Base-by-base conservation (phyloP, 2,888 invertebrate species). In the Sericinus montela region DNA sequence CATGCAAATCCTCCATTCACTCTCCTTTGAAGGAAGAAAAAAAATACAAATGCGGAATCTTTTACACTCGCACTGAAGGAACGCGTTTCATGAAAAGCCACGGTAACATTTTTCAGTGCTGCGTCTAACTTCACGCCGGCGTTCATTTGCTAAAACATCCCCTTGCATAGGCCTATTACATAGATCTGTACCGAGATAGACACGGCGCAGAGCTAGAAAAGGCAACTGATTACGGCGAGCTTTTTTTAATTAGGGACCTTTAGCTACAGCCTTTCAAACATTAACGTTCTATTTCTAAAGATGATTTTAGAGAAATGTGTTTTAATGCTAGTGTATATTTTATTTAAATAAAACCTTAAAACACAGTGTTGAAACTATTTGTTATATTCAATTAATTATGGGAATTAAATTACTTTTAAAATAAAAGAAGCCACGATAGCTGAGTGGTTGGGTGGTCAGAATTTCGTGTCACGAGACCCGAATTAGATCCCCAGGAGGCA, bases 141-240 rank as follows among this genome's bases (percentile, higher is more conserved):
- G 64, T 75, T 84, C 84, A 83, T 84, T 84, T 83, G 78, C 81
- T 83, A 83, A 83, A 81, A 83, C 76, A 77, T 75, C 71, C 72
- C 69, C 61, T 63, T 62, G 61, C 70, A 67, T 60, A 60, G 59
- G 63, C 58, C 55, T 59, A 45, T 38, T 29, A 42, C 19, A 34
- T 56, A 72, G 75, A 68, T 49, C 38, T 65, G 55, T 1, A 34
- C 63, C 65, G 30, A 2, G 34, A 45, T 55, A 73, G 75, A 75
- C 29, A 39, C 39, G 61, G 50, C 60, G 7, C 11, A n/a, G 11
- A 23, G 4, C 16, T 42, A 9, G 19, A 14, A 35, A 44, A 16
- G 35, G 38, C 11, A 48, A 34, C n/a, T 34, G n/a, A 37, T 43
- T 34, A 23, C 10, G 7, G n/a, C 11, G 14, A 5, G 9, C 15